Percentiles rank a stretch among this genome's conserved stretches.
These are phyloP conservation scores for Aphaenogaster floridana DNA, from an alignment of 1,140 invertebrate genomes.

Conservation along the genomic window DNA sequence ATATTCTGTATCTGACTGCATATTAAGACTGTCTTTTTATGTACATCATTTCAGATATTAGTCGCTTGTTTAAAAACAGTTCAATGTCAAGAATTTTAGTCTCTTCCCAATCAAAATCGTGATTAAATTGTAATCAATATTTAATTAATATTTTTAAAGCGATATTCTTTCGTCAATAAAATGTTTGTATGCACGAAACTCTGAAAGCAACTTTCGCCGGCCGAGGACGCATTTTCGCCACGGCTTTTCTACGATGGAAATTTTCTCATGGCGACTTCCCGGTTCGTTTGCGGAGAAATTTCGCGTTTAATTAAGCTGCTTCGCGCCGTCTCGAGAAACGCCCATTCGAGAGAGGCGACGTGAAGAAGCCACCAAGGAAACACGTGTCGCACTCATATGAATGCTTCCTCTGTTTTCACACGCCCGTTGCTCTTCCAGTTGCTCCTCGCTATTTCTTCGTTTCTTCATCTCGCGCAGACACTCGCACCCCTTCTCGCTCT, in stretches of 20 bases:
- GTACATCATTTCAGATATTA: too few relatives aligned
- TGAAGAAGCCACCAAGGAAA: conserved; percentile 62
- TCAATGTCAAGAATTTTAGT: too few relatives aligned
- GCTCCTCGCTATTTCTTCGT: background rate
- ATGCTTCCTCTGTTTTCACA: conserved; percentile 65
- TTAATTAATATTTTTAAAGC: background rate
- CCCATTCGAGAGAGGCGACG: conserved; percentile 44
- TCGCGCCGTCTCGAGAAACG: conserved; percentile 64
- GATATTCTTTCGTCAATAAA: background rate
- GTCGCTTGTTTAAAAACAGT: too few relatives aligned
- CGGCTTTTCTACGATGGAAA: conserved; percentile 71
- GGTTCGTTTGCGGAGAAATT: conserved; percentile 69
- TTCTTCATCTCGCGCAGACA: background rate
- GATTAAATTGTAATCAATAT: too few relatives aligned
- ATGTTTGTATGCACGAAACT: background rate
- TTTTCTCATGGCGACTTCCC: conserved; percentile 64
- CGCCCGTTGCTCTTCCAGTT: conserved; percentile 10
- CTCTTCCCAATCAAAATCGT: too few relatives aligned
- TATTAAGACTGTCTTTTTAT: too few relatives aligned
- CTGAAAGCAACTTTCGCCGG: background rate
- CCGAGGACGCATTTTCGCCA: background rate
- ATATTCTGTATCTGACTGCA: too few relatives aligned
- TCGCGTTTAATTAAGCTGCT: conserved; percentile 77
- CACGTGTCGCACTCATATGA: conserved; percentile 61
- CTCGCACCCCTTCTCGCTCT: conserved; percentile 16